Percentiles rank a stretch among this genome's conserved stretches.
phyloP scores from a whole-genome alignment of 2,888 invertebrate genomes.

The Panopea generosa region DNA sequence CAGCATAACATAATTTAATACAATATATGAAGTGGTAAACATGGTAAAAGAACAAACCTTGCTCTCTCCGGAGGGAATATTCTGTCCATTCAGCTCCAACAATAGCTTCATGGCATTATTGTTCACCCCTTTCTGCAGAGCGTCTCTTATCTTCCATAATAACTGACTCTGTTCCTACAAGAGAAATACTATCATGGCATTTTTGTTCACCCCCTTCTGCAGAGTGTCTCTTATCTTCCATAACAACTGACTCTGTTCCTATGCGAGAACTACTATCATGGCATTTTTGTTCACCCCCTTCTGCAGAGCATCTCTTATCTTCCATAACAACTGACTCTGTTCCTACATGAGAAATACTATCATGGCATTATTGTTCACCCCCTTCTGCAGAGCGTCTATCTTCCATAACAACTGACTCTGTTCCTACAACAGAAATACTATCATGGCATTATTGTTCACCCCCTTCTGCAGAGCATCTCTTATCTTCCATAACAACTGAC shows the following conservation, averaged over 20 bases:
- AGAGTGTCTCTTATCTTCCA: too few species aligned
- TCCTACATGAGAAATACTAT: conserved; percentile 84
- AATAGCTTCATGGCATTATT: conserved; percentile 89
- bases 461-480: conserved; percentile 88
- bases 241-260: neutral
- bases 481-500: conserved; percentile 89
- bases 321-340: conserved; percentile 91
- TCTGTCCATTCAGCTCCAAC: conserved; percentile 91
- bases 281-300: conserved; percentile 88
- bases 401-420: neutral
- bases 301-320: conserved; percentile 89
- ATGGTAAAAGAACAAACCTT: conserved; percentile 88
- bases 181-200: neutral
- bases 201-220: too few species aligned
- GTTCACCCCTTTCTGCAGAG: conserved; percentile 87
- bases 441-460: conserved; percentile 89
- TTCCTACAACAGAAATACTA: conserved; percentile 87
- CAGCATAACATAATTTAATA: too few species aligned
- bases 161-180: conserved; percentile 90
- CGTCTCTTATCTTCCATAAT: conserved; percentile 90
- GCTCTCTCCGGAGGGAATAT: conserved; percentile 89
- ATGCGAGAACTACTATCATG: conserved; percentile 88
- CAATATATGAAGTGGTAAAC: too few species aligned
- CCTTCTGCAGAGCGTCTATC: too few species aligned
- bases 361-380: too few species aligned